These are phyloP conservation scores for Aphelenchoides besseyi DNA, from an alignment of 1,140 invertebrate genomes.

Conservation along the genomic window DNA sequence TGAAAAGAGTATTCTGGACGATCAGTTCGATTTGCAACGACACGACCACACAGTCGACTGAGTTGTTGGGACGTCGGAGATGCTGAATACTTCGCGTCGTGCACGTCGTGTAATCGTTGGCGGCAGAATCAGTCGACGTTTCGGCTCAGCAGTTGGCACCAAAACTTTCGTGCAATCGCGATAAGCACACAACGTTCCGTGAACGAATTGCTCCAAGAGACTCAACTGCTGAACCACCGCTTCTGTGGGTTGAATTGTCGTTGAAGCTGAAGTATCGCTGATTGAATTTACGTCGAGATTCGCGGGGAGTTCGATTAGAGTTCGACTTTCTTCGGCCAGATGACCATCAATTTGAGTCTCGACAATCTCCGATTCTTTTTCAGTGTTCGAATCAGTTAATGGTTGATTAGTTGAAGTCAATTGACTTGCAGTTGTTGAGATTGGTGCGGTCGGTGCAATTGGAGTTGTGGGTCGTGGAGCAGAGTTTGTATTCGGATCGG, in stretches of 20 bases:
- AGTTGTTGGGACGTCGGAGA: too few relatives aligned
- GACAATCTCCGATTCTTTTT: neutral
- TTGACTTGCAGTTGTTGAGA: too few relatives aligned
- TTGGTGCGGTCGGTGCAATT: neutral
- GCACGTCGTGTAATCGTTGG: slow-evolving; percentile 2
- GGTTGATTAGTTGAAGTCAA: too few relatives aligned
- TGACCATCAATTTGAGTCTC: neutral
- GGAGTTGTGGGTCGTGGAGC: neutral
- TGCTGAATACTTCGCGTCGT: neutral
- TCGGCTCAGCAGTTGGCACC: neutral
- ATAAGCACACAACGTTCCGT: neutral
- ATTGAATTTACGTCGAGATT: neutral
- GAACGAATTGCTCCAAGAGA: neutral
- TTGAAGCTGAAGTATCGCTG: neutral
- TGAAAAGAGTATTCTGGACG: neutral
- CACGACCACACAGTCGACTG: neutral
- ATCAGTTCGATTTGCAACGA: neutral
- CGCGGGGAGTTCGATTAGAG: neutral
- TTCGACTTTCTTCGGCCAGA: neutral
- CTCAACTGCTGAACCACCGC: neutral
- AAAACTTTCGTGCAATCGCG: neutral
- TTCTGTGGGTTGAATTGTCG: neutral
- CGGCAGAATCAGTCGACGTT: neutral
- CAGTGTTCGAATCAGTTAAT: neutral
- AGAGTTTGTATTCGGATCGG: neutral